phyloP scores from a whole-genome alignment of 2,797 vertebrate species.

The Coregonus sp. region DNA sequence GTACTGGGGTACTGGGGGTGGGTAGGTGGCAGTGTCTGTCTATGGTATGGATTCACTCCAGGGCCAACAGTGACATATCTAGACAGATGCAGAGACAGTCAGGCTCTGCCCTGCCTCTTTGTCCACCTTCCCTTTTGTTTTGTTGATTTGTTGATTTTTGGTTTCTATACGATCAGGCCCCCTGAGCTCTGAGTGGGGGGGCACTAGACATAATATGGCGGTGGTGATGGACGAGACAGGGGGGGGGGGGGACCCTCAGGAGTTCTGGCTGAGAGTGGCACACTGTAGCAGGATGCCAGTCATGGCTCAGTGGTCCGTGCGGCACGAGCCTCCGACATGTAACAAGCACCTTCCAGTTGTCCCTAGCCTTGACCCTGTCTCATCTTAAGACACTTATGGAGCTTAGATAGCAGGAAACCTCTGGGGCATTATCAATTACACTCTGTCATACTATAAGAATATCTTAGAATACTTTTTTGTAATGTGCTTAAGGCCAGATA shows the following conservation, averaged over 20 bases:
- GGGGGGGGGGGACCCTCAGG: slow-evolving; percentile 41
- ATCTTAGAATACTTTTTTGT: slow-evolving; percentile 22
- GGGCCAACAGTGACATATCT: slow-evolving; percentile 56
- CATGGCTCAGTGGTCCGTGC: slow-evolving; percentile 70
- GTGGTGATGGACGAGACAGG: slow-evolving; percentile 59
- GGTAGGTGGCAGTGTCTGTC: slow-evolving; percentile 11
- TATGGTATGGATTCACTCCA: slow-evolving; percentile 37
- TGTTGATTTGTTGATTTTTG: slow-evolving; percentile 74
- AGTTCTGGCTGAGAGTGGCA: slow-evolving; percentile 54
- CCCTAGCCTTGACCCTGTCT: slow-evolving; percentile 70
- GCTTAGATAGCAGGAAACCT: slow-evolving; percentile 52
- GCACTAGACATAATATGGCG: slow-evolving; percentile 73
- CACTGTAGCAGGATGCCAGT: slow-evolving; percentile 66
- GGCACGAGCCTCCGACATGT: slow-evolving; percentile 78
- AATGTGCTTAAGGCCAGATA: neutral
- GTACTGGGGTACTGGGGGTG: neutral
- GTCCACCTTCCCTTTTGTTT: slow-evolving; percentile 58
- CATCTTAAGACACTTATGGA: slow-evolving; percentile 63
- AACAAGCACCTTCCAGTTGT: slow-evolving; percentile 79
- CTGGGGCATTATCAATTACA: slow-evolving; percentile 65
- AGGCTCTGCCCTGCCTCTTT: slow-evolving; percentile 29
- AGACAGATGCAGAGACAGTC: slow-evolving; percentile 65
- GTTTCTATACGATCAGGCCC: slow-evolving; percentile 70
- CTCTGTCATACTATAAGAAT: slow-evolving; percentile 49
- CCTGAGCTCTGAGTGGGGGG: slow-evolving; percentile 35